phyloP scores from a whole-genome alignment of 2,797 vertebrate genomes.

The Chaenodraco wilsoni region DNA sequence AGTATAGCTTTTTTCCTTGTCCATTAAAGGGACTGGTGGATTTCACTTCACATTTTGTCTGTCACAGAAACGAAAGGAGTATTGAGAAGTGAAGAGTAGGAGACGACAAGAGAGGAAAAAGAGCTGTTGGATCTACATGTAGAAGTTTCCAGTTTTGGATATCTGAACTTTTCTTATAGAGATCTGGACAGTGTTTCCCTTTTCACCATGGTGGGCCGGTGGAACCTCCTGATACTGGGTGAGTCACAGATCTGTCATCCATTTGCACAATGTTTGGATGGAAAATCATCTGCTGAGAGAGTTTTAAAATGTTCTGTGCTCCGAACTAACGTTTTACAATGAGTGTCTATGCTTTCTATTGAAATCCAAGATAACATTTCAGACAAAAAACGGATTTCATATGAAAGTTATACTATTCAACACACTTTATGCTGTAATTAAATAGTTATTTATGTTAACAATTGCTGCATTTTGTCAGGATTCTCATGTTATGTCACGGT shows the following conservation, averaged over 20 bases:
- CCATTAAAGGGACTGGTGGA: neutral
- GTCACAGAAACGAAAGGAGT: neutral
- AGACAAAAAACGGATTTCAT: neutral
- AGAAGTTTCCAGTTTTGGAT: slow-evolving; percentile 1
- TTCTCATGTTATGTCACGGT: no score
- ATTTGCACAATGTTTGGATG: slow-evolving; percentile 26
- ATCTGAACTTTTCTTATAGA: slow-evolving; percentile 15
- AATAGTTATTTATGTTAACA: neutral
- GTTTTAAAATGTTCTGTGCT: neutral
- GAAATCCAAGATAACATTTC: neutral
- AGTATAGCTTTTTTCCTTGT: neutral
- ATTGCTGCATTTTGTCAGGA: neutral
- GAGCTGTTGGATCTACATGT: neutral
- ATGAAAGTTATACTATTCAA: neutral
- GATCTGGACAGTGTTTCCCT: slow-evolving; percentile 16
- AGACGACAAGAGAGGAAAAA: neutral
- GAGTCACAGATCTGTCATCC: slow-evolving; percentile 61
- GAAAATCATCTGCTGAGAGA: slow-evolving; percentile 35
- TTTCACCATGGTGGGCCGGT: slow-evolving; percentile 57
- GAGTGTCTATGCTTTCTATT: neutral
- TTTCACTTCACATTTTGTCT: neutral
- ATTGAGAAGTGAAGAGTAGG: neutral
- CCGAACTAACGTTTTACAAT: slow-evolving; percentile 1
- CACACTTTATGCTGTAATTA: neutral
- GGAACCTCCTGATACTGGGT: slow-evolving; percentile 68